Percentiles rank a stretch among this genome's conserved stretches.
Evolutionary conservation across 2,797 vertebrate genomes (phyloP).

Genomic region (Sebastes iracundus): DNA sequence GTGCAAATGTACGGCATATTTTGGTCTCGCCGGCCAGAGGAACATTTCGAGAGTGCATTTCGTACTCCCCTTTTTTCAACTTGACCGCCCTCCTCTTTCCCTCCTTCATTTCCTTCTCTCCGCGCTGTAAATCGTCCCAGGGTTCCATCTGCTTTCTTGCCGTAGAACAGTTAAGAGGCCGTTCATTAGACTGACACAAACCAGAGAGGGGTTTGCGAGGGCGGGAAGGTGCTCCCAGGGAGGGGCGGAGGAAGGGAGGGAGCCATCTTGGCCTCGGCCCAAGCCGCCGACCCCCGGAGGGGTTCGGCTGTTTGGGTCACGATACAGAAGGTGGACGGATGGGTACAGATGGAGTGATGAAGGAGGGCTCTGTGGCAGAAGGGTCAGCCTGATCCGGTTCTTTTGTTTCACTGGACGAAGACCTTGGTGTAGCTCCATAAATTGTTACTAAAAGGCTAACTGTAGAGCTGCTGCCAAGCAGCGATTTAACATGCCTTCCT

Average conservation of each 20-base stretch:
- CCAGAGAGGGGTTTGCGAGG: slow-evolving; percentile 50
- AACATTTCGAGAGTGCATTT: slow-evolving; percentile 39
- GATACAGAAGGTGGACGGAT: slow-evolving; percentile 7
- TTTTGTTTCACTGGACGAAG: slow-evolving; percentile 32
- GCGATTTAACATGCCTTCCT: background rate
- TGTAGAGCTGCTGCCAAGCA: slow-evolving; percentile 22
- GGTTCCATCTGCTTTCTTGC: slow-evolving; percentile 58
- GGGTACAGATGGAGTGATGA: slow-evolving; percentile 11
- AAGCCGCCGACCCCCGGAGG: slow-evolving; percentile 9
- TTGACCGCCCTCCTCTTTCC: slow-evolving; percentile 6
- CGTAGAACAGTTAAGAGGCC: slow-evolving; percentile 27
- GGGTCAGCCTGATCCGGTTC: slow-evolving; percentile 15
- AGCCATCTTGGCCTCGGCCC: slow-evolving; percentile 39
- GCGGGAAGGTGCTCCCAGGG: slow-evolving; percentile 22
- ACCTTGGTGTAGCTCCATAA: slow-evolving; percentile 19
- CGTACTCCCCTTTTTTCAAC: slow-evolving; percentile 7
- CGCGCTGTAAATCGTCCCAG: slow-evolving; percentile 50
- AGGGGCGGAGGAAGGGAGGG: slow-evolving; percentile 1
- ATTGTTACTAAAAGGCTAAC: slow-evolving; percentile 14
- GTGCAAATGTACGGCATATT: slow-evolving; percentile 63
- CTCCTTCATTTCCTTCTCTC: slow-evolving; percentile 17
- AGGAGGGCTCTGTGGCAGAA: background rate
- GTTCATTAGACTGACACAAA: slow-evolving; percentile 72
- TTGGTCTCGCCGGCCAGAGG: slow-evolving; percentile 21
- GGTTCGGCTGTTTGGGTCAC: slow-evolving; percentile 35